phyloP scores from a whole-genome alignment of 1,140 invertebrate genomes.

The Tribolium madens region DNA sequence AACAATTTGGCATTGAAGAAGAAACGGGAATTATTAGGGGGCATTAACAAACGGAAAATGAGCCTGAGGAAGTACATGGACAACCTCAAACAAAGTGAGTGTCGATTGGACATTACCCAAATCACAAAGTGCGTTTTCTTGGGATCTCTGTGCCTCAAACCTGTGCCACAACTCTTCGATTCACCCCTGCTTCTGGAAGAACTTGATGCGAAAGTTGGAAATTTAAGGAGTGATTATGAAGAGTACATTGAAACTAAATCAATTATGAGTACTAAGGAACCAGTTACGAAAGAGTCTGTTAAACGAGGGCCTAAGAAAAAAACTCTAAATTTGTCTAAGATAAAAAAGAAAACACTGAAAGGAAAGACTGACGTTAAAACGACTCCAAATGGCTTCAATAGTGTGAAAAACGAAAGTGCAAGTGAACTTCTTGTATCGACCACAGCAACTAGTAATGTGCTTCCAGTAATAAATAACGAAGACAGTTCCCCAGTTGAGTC shows the following conservation, averaged over 20 bases:
- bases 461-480: background rate
- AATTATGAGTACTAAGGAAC: background rate
- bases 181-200: slow-evolving; percentile 12
- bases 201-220: slow-evolving; percentile 18
- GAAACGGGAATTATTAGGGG: slow-evolving; percentile 12
- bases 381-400: background rate
- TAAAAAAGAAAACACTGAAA: slow-evolving; percentile 10
- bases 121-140: slow-evolving; percentile 39
- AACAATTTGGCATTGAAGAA: slow-evolving; percentile 14
- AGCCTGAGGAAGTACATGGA: slow-evolving; percentile 26
- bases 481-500: background rate
- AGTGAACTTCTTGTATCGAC: background rate
- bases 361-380: background rate
- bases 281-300: background rate
- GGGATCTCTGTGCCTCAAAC: slow-evolving; percentile 26
- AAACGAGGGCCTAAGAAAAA: background rate
- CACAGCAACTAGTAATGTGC: background rate
- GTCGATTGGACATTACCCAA: slow-evolving; percentile 30
- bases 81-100: slow-evolving; percentile 20
- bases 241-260: background rate
- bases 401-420: background rate
- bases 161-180: slow-evolving; percentile 32
- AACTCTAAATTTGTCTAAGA: background rate
- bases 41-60: slow-evolving; percentile 35
- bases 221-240: background rate